phyloP scores from a whole-genome alignment of 2,888 invertebrate genomes.

The Nephrotoma flavescens region DNA sequence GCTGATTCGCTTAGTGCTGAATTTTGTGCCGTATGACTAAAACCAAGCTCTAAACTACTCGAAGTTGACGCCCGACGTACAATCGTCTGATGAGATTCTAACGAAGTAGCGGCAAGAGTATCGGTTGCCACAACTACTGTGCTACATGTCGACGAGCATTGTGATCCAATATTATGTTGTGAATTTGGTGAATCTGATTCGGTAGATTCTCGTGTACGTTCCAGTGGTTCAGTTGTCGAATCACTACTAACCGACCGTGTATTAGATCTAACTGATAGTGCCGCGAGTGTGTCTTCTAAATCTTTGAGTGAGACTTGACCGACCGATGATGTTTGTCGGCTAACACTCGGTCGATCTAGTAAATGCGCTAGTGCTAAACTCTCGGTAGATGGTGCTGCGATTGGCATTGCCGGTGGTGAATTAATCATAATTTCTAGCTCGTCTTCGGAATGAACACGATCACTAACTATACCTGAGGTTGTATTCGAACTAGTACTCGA shows the following conservation, averaged over 20 bases:
- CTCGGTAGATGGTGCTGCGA: constrained; percentile 65
- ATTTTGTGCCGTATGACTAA: constrained; percentile 76
- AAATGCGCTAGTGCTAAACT: constrained; percentile 67
- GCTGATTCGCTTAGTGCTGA: constrained; percentile 61
- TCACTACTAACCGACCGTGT: constrained; percentile 17
- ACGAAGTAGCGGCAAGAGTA: constrained; percentile 23
- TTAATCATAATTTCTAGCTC: constrained; percentile 82
- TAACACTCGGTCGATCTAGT: constrained; percentile 42
- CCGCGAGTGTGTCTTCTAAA: constrained; percentile 32
- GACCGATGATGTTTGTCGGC: constrained; percentile 40
- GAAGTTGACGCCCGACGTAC: constrained; percentile 55
- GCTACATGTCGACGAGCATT: constrained; percentile 76
- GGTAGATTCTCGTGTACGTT: constrained; percentile 21
- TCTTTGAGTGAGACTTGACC: constrained; percentile 32
- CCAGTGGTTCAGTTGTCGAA: constrained; percentile 14
- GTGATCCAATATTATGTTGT: constrained; percentile 54
- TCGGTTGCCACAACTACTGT: constrained; percentile 61
- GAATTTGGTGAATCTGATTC: constrained; percentile 35
- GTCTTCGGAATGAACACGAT: constrained; percentile 87
- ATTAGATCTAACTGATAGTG: constrained; percentile 26
- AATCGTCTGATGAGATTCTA: constrained; percentile 17
- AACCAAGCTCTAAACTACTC: constrained; percentile 70
- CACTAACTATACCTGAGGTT: constrained; percentile 92
- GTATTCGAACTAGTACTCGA: constrained; percentile 93
- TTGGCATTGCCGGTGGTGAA: constrained; percentile 57